These are phyloP conservation scores for Thamnaconus septentrionalis DNA, from an alignment of 2,113 vertebrate species.

Conservation along the genomic window DNA sequence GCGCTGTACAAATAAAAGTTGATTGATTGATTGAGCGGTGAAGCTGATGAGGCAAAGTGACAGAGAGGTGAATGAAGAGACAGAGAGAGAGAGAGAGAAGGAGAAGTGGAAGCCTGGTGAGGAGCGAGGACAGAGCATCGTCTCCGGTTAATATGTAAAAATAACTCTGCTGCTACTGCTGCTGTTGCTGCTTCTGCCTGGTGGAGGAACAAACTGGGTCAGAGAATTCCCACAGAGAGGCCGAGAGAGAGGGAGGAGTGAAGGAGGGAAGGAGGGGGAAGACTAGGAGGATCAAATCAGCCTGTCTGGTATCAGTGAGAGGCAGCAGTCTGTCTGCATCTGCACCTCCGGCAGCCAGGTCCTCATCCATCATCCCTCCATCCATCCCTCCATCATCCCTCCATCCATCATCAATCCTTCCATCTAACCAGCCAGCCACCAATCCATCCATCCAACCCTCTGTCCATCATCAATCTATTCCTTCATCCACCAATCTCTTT, in stretches of 20 bases:
- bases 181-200: constrained; percentile 54
- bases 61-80: background rate
- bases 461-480: no score
- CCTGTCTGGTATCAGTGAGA: constrained; percentile 45
- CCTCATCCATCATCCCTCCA: constrained; percentile 14
- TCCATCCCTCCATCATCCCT: constrained; percentile 1
- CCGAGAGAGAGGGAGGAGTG: background rate
- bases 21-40: no score
- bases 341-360: constrained; percentile 16
- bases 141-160: constrained; percentile 77
- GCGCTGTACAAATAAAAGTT: no score
- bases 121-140: constrained; percentile 68
- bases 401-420: background rate
- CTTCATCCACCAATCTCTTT: no score
- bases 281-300: constrained; percentile 51
- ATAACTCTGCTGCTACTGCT: constrained; percentile 61
- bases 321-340: constrained; percentile 53
- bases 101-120: constrained; percentile 53
- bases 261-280: background rate
- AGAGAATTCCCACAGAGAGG: constrained; percentile 73
- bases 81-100: constrained; percentile 22
- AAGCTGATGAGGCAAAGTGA: background rate
- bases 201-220: constrained; percentile 77
- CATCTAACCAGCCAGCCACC: no score
- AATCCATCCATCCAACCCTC: no score